phyloP scores from a whole-genome alignment of 2,797 vertebrate species.

The Sarcoramphus papa region DNA sequence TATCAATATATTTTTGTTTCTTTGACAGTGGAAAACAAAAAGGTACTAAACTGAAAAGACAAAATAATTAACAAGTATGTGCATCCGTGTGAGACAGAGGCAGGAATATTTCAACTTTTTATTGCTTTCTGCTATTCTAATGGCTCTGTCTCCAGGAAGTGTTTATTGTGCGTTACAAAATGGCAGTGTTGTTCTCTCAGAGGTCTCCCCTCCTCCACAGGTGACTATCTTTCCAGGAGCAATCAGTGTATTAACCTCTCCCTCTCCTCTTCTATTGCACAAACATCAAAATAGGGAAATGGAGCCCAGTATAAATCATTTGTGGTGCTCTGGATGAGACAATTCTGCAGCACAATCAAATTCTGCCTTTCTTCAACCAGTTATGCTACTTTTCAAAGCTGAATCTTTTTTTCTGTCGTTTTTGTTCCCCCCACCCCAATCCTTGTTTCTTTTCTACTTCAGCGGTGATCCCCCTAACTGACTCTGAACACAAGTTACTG shows the following conservation, averaged over 20 bases:
- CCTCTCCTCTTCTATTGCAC: background rate
- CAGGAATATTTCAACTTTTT: background rate
- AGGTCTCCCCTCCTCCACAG: background rate
- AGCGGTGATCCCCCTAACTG: slow-evolving; percentile 98
- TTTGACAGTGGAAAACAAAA: background rate
- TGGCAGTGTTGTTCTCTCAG: background rate
- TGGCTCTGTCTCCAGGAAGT: background rate
- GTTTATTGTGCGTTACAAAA: background rate
- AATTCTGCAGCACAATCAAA: background rate
- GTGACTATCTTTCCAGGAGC: background rate
- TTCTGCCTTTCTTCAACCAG: background rate
- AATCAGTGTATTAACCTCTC: background rate
- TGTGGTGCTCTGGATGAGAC: background rate
- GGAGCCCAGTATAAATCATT: background rate
- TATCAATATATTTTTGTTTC: background rate
- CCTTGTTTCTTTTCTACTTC: slow-evolving; percentile 64
- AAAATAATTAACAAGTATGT: background rate
- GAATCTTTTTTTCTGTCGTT: background rate
- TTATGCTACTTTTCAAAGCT: background rate
- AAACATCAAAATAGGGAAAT: background rate
- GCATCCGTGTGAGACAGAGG: background rate
- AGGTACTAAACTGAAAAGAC: background rate
- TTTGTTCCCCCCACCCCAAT: background rate
- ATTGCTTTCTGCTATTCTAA: background rate
- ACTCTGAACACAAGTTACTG: slow-evolving; percentile 97